Base-by-base conservation (phyloP, 2,113 vertebrate genomes). In the Panthera tigris region DNA sequence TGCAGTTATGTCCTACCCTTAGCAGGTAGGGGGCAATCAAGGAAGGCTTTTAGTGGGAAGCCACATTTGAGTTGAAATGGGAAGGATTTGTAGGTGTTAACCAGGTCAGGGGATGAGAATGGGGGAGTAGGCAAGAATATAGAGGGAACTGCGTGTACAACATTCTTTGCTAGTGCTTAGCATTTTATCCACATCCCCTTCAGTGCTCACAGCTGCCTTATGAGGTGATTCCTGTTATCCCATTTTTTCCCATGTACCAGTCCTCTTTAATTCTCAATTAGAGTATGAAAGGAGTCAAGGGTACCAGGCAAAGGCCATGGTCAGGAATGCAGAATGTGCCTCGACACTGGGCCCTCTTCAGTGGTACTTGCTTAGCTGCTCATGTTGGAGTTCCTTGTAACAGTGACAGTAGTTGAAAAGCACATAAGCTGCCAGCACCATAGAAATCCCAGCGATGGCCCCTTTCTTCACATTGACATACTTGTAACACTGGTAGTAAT, bases 161-260 rank as follows among this genome's bases (percentile, higher is more conserved):
- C 90, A 76, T 83, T 39, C 73, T 78, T 93, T 85, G 81, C 36
- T 84, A 8, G 31, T 81, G 25, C 41, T 85, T 94, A 71, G 13
- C 41, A 61, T 87, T 95, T 88, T 95, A 23, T 73, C 25, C 15
- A 68, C 41, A 83, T 96, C 39, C 93, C 14, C 80, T 91, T 80
- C 29, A 84, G 39, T 88, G 50, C 45, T 95, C 76, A 39, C 14
- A 82, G 63, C 50, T 97, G 0, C 73, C 71, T 94, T 84, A 25
- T 39, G 19, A 92, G 36, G 27, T 85, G 78, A 63, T 76, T 57
- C n/a, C 61, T 81, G 50, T 52, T 65, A 11, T 21, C n/a, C 33
- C 66, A n/a, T 69, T 10, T 69, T 69, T 36, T 21, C 10, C n/a
- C 68, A 71, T 19, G n/a, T 71, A 36, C n/a, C n/a, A 36, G 68